These are phyloP conservation scores for Dasypogon diadema DNA, from an alignment of 2,888 invertebrate species.

Conservation along the genomic window DNA sequence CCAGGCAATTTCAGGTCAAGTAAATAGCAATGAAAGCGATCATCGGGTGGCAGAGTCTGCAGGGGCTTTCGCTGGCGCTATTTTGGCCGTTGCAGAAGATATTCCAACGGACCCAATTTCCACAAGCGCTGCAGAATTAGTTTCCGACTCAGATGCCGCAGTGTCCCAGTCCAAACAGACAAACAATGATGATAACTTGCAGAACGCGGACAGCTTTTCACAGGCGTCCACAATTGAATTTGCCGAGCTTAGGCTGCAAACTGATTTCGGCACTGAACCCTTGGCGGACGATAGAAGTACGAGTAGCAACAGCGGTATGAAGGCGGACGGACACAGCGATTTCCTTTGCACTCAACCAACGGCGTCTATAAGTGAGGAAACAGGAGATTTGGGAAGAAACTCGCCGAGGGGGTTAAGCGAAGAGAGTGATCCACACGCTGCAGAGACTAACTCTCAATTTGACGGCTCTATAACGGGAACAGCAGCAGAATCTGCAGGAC, in stretches of 20 bases:
- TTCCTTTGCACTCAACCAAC: not conserved
- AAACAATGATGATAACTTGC: constrained; percentile 59
- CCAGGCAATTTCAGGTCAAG: constrained; percentile 32
- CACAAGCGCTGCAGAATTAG: not conserved
- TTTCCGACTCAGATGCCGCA: not conserved
- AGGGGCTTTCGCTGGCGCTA: not conserved
- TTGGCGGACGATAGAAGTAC: constrained; percentile 50
- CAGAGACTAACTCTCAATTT: too few relatives aligned
- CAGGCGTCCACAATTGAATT: constrained; percentile 68
- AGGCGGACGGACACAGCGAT: not conserved
- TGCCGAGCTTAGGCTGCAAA: constrained; percentile 62
- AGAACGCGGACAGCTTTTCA: constrained; percentile 67
- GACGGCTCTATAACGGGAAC: not conserved
- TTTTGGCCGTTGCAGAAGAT: constrained; percentile 9
- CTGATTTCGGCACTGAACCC: constrained; percentile 54
- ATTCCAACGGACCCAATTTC: constrained; percentile 12
- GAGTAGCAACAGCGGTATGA: constrained; percentile 40
- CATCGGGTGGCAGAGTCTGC: not conserved
- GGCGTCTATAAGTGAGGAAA: not conserved
- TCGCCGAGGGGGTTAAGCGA: not conserved
- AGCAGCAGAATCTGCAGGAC: constrained; percentile 1
- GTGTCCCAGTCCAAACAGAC: not conserved
- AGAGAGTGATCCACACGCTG: too few relatives aligned
- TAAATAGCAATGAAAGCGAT: not conserved
- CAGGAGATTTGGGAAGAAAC: not conserved